Evolutionary conservation across 2,113 vertebrate species (phyloP).

Genomic region (Ptychochromis oligacanthus): DNA sequence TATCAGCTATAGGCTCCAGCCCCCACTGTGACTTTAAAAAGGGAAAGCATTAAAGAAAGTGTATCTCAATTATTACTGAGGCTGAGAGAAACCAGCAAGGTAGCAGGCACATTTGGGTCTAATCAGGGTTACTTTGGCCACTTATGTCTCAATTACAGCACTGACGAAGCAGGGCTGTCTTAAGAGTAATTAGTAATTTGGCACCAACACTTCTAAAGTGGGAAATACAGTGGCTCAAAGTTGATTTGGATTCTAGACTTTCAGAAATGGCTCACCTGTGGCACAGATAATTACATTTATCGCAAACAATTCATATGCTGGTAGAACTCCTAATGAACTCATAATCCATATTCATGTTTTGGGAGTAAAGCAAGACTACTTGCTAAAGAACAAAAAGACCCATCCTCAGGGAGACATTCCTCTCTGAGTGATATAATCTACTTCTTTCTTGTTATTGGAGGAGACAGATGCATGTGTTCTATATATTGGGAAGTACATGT

Average conservation of each 20-base stretch:
- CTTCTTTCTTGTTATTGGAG: background rate
- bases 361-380: background rate
- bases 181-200: background rate
- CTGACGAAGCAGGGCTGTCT: background rate
- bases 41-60: background rate
- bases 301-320: background rate
- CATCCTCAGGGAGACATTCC: background rate
- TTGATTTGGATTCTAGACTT: background rate
- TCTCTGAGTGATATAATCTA: no score
- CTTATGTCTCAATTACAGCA: background rate
- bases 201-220: background rate
- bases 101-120: background rate
- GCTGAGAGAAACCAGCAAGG: background rate
- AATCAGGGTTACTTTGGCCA: background rate
- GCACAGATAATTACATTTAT: background rate
- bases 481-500: no score
- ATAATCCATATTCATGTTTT: background rate
- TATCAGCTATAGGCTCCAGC: background rate
- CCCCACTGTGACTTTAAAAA: background rate
- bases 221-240: background rate
- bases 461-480: background rate
- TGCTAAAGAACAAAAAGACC: background rate
- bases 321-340: background rate
- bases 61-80: background rate
- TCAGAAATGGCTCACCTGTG: background rate